A percentile compares a stretch with the other conserved stretches of the same genome.
Evolutionary conservation across 2,888 invertebrate species (phyloP).

Genomic region (Myopa testacea): DNA sequence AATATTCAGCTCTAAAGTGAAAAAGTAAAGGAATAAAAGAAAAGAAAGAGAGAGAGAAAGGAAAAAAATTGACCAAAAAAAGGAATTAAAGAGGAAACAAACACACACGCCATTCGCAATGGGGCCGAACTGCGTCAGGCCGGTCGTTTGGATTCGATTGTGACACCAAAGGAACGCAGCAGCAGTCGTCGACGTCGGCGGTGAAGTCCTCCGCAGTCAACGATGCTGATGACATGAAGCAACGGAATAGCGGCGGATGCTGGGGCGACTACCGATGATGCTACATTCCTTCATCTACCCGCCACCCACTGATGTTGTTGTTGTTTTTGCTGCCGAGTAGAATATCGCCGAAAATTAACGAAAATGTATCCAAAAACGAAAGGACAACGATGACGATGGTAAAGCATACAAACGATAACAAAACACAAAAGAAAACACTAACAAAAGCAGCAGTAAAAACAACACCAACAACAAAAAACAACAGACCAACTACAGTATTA

Average conservation of each 20-base stretch:
- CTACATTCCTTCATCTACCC: background rate
- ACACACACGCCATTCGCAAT: background rate
- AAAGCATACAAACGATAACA: slow-evolving; percentile 20
- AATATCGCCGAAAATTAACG: slow-evolving; percentile 44
- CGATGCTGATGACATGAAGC: slow-evolving; percentile 1
- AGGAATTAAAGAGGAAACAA: background rate
- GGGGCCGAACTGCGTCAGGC: too few relatives aligned
- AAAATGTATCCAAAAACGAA: slow-evolving; percentile 39
- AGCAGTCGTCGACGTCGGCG: background rate
- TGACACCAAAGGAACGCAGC: slow-evolving; percentile 2
- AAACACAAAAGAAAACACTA: slow-evolving; percentile 11
- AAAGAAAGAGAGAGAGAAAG: background rate
- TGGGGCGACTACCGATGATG: background rate
- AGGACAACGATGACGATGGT: slow-evolving; percentile 21
- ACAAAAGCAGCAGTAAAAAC: background rate
- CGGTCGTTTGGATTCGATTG: background rate
- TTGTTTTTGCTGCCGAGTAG: slow-evolving; percentile 3
- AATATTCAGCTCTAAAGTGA: background rate
- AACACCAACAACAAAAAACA: background rate
- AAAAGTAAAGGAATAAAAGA: background rate
- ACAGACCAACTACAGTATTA: background rate
- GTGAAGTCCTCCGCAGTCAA: background rate
- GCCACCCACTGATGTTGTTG: background rate
- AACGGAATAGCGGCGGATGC: background rate
- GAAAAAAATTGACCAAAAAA: background rate